phyloP scores from a whole-genome alignment of 1,140 invertebrate genomes.

The Danaus plexippus region DNA sequence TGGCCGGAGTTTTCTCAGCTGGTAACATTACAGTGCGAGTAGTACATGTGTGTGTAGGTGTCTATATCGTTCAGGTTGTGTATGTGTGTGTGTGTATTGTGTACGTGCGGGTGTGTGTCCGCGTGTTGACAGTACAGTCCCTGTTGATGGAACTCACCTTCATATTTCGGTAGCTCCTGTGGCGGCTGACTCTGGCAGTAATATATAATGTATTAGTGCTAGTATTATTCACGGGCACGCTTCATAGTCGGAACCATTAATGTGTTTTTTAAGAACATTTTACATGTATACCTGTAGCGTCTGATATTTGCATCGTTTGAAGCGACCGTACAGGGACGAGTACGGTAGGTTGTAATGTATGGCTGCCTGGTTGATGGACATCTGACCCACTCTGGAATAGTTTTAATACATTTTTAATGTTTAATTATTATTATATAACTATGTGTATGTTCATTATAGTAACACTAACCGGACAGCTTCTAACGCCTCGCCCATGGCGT shows the following conservation, averaged over 20 bases:
- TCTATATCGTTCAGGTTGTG: conserved; percentile 2
- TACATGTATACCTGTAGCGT: conserved; percentile 30
- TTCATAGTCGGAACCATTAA: too few species aligned
- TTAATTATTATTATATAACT: background rate
- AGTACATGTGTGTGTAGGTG: conserved; percentile 25
- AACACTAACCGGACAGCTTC: conserved; percentile 82
- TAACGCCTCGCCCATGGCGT: conserved; percentile 89
- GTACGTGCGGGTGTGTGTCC: conserved; percentile 7
- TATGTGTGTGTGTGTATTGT: background rate
- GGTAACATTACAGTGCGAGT: conserved; percentile 34
- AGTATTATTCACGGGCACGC: background rate
- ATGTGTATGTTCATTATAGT: conserved; percentile 9
- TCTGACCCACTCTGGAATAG: conserved; percentile 82
- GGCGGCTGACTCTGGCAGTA: conserved; percentile 12
- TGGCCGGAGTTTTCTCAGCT: conserved; percentile 34
- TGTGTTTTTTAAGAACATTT: too few species aligned
- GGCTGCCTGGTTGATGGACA: conserved; percentile 95
- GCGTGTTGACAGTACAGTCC: conserved; percentile 8
- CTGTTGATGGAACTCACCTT: conserved; percentile 12
- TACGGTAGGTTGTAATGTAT: conserved; percentile 93
- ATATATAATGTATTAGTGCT: background rate
- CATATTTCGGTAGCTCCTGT: conserved; percentile 8
- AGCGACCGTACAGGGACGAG: conserved; percentile 89
- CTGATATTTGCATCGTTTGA: conserved; percentile 81
- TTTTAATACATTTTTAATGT: background rate